phyloP scores from a whole-genome alignment of 2,113 vertebrate genomes.

The Stigmatopora nigra region DNA sequence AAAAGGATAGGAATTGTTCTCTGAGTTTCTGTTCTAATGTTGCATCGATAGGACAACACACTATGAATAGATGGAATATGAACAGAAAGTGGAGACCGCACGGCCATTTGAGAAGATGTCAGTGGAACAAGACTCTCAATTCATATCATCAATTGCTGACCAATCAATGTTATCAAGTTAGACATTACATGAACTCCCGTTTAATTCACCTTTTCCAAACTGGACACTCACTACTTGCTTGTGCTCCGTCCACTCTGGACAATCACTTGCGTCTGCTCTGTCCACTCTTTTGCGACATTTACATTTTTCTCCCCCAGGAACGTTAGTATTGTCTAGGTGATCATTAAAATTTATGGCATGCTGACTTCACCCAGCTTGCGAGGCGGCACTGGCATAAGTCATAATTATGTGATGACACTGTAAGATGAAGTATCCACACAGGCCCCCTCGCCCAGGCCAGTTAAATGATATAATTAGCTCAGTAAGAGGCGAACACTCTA shows the following conservation, averaged over 20 bases:
- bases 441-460: slow-evolving; percentile 51
- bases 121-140: slow-evolving; percentile 21
- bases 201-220: slow-evolving; percentile 38
- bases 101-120: slow-evolving; percentile 7
- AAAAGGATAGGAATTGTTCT: slow-evolving; percentile 56
- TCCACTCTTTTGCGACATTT: slow-evolving; percentile 24
- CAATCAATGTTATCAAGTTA: not conserved
- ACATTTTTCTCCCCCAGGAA: slow-evolving; percentile 40
- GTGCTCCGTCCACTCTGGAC: slow-evolving; percentile 24
- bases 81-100: slow-evolving; percentile 29
- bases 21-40: slow-evolving; percentile 63
- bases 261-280: slow-evolving; percentile 10
- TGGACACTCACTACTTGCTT: slow-evolving; percentile 13
- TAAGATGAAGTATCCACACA: slow-evolving; percentile 48
- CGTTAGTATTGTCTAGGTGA: slow-evolving; percentile 61
- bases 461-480: slow-evolving; percentile 69
- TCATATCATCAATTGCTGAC: too few species aligned
- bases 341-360: slow-evolving; percentile 69
- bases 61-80: slow-evolving; percentile 43
- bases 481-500: slow-evolving; percentile 61
- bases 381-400: slow-evolving; percentile 66
- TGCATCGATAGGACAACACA: slow-evolving; percentile 46
- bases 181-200: slow-evolving; percentile 19
- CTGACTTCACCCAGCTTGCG: slow-evolving; percentile 69
- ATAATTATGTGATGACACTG: slow-evolving; percentile 70